phyloP scores from a whole-genome alignment of 2,888 invertebrate genomes.

The Pristionchus maxplancki region DNA sequence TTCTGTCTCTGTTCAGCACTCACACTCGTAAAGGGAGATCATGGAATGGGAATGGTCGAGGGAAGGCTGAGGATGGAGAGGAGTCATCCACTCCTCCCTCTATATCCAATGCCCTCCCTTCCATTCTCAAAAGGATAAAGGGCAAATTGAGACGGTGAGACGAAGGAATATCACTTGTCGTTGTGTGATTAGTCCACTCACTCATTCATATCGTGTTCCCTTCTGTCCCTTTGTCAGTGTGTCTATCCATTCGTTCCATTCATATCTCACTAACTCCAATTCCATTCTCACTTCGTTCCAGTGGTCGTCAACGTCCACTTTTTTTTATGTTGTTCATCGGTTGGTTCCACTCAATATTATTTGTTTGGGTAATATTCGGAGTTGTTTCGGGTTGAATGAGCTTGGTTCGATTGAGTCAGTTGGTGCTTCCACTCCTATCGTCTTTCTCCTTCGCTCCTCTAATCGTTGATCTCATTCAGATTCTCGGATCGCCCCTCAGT shows the following conservation, averaged over 20 bases:
- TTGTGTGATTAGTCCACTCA: conserved; percentile 8
- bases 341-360: not conserved
- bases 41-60: conserved; percentile 5
- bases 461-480: not conserved
- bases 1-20: conserved; percentile 30
- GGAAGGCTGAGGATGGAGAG: not conserved
- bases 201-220: not conserved
- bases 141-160: conserved; percentile 50
- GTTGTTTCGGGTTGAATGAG: conserved; percentile 1
- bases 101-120: conserved; percentile 33
- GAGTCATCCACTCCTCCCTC: conserved; percentile 31
- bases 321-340: not conserved
- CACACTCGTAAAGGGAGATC: not conserved
- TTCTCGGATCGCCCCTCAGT: conserved; percentile 45
- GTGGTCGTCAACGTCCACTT: not conserved
- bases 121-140: conserved; percentile 38
- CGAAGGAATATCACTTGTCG: not conserved
- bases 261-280: not conserved
- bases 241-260: not conserved
- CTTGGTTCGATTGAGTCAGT: conserved; percentile 21
- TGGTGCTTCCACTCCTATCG: not conserved
- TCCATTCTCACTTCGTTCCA: not conserved
- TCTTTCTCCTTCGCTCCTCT: not conserved
- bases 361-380: not conserved
- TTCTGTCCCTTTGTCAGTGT: conserved; percentile 11